A percentile compares a stretch with the other conserved stretches of the same genome.
Evolutionary conservation across 2,888 invertebrate genomes (phyloP).

Genomic region (Aelia acuminata): DNA sequence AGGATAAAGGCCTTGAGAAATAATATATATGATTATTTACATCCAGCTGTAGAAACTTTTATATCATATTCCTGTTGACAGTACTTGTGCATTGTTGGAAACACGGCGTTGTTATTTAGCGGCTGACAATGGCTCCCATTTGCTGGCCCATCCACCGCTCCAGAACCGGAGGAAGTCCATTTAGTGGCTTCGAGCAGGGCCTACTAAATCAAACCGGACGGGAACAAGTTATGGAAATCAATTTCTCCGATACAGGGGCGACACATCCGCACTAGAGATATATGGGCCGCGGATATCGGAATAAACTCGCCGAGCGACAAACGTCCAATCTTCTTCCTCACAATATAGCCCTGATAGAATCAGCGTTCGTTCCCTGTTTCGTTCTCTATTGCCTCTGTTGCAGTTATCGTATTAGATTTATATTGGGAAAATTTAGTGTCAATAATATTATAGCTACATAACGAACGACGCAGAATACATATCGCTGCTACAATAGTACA

Average conservation of each 20-base stretch:
- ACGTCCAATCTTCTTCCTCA: conserved; percentile 21
- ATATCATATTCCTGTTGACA: not conserved
- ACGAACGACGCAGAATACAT: too few relatives aligned
- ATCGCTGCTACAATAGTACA: too few relatives aligned
- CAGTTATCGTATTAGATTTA: not conserved
- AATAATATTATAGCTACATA: not conserved
- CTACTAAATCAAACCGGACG: conserved; percentile 35
- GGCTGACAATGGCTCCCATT: not conserved
- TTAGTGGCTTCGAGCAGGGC: conserved; percentile 1
- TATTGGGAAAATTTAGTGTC: not conserved
- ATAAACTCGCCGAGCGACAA: not conserved
- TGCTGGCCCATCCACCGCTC: not conserved
- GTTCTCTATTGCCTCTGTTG: not conserved
- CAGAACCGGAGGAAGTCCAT: conserved; percentile 7
- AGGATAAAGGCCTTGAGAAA: too few relatives aligned
- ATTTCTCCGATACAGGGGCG: conserved; percentile 29
- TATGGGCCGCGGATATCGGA: conserved; percentile 18
- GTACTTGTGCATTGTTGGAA: not conserved
- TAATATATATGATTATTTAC: too few relatives aligned
- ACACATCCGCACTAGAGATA: conserved; percentile 43
- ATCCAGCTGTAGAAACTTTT: not conserved
- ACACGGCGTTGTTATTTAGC: not conserved
- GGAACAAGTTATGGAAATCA: conserved; percentile 51
- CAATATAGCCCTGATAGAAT: conserved; percentile 34
- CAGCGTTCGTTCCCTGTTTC: not conserved